Percentiles rank a stretch among this genome's conserved stretches.
Conservation (phyloP, 2,888 invertebrate species). For the Dromius quadrimaculatus region DNA sequence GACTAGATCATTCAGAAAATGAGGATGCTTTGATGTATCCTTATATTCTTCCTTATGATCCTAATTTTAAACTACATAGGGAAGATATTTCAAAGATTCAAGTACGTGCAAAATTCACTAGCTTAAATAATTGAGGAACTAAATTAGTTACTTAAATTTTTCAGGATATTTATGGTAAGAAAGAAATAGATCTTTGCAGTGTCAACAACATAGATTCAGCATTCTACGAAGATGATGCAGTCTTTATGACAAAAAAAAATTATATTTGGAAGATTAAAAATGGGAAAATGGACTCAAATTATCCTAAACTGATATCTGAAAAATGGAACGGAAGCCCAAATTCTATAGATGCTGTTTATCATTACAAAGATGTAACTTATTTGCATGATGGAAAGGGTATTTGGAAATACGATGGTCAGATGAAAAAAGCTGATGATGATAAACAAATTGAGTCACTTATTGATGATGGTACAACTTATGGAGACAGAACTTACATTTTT, state of each 20-base stretch:
- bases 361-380: neutral
- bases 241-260: neutral
- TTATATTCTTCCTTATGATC: conserved; percentile 19
- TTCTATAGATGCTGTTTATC: conserved; percentile 20
- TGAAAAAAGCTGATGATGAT: neutral
- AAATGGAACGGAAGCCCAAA: conserved; percentile 26
- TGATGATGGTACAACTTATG: conserved; percentile 1
- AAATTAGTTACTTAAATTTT: too few species aligned
- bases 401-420: conserved; percentile 1
- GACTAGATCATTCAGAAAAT: conserved; percentile 53
- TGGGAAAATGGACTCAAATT: neutral
- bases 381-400: conserved; percentile 5
- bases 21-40: conserved; percentile 53
- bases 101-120: too few species aligned
- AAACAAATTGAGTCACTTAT: neutral
- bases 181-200: neutral
- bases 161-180: neutral
- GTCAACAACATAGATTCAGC: neutral
- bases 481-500: conserved; percentile 2
- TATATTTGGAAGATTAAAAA: neutral
- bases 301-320: conserved; percentile 6
- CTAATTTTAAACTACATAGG: conserved; percentile 18
- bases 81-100: conserved; percentile 30
- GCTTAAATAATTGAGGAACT: too few species aligned
- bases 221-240: neutral